Evolutionary conservation across 2,888 invertebrate species (phyloP).

Genomic region (Leptinotarsa juncta): DNA sequence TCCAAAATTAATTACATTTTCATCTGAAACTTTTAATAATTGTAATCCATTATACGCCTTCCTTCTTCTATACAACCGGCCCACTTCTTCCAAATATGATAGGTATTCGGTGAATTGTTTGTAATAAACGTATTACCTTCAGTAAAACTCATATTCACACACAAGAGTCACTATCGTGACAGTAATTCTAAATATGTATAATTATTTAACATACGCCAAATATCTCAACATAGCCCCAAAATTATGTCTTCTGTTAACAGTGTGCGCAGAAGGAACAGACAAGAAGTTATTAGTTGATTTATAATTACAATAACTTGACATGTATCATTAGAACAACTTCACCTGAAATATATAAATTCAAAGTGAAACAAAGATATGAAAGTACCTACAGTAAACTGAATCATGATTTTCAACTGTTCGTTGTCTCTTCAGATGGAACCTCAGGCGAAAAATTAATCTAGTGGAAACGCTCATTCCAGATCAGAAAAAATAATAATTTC

Average conservation of each 20-base stretch:
- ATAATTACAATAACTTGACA: background rate
- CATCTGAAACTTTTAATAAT: conserved; percentile 23
- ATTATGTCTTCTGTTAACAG: background rate
- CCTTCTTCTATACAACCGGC: conserved; percentile 8
- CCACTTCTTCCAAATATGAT: background rate
- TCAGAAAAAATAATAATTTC: too few relatives aligned
- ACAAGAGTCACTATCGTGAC: background rate
- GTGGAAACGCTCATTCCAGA: too few relatives aligned
- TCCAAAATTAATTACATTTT: conserved; percentile 13
- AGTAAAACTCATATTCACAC: background rate
- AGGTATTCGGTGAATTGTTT: background rate
- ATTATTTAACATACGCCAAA: background rate
- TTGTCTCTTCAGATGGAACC: too few relatives aligned
- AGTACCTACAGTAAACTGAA: background rate
- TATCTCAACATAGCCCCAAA: too few relatives aligned
- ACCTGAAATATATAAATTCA: background rate
- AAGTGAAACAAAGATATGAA: background rate
- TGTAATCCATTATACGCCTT: conserved; percentile 11
- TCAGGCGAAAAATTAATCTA: too few relatives aligned
- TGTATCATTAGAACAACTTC: background rate
- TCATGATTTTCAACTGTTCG: too few relatives aligned
- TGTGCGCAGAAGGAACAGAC: background rate
- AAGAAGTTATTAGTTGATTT: background rate
- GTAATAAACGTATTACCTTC: background rate
- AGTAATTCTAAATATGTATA: background rate